Conservation (phyloP, 2,888 invertebrate genomes). For the Aspidiotus rigidus region DNA sequence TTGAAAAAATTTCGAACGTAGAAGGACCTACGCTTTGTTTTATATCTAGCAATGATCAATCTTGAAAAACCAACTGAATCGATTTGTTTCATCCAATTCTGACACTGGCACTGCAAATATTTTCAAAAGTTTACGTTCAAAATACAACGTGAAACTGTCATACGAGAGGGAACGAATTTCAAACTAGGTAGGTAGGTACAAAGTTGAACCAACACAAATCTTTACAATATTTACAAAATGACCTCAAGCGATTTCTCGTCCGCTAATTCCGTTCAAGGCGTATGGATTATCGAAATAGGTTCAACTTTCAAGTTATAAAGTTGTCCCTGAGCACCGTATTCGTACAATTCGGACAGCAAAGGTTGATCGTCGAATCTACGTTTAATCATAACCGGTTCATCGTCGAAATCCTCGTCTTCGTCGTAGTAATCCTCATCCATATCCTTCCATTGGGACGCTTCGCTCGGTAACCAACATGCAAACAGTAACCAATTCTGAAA, state of each 20-base stretch:
- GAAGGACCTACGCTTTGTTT: too few relatives aligned
- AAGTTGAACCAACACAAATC: not conserved
- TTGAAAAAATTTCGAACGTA: too few relatives aligned
- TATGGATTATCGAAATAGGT: conserved; percentile 31
- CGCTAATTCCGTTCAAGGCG: not conserved
- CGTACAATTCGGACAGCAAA: conserved; percentile 36
- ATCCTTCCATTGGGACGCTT: conserved; percentile 37
- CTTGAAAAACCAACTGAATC: too few relatives aligned
- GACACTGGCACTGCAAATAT: too few relatives aligned
- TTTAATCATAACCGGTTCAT: conserved; percentile 36
- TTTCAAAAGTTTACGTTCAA: too few relatives aligned
- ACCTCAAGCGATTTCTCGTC: not conserved
- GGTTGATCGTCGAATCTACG: conserved; percentile 36
- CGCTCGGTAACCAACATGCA: conserved; percentile 39
- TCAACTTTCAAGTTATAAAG: conserved; percentile 27
- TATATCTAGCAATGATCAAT: too few relatives aligned
- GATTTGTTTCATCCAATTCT: too few relatives aligned
- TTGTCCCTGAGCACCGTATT: conserved; percentile 35
- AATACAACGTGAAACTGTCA: too few relatives aligned
- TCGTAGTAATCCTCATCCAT: conserved; percentile 39
- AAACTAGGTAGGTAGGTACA: not conserved
- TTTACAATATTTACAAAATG: not conserved
- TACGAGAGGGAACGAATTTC: too few relatives aligned
- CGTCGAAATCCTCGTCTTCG: conserved; percentile 38
- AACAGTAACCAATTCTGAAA: conserved; percentile 39